Evolutionary conservation across 1,140 invertebrate genomes (phyloP).

Genomic region (Bathynomus jamesi): DNA sequence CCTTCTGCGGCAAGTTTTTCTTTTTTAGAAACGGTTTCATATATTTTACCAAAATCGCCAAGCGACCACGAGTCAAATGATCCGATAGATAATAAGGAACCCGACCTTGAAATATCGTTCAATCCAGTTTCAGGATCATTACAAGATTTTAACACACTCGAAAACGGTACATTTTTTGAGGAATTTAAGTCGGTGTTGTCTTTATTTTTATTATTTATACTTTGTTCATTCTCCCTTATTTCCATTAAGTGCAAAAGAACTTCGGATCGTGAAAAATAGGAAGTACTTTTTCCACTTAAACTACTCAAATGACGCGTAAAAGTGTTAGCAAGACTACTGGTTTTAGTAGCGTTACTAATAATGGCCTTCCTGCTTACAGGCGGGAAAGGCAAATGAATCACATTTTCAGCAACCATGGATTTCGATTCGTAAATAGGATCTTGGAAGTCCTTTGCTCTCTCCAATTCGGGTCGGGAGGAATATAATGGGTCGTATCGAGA

Average conservation of each 20-base stretch:
- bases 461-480: background rate
- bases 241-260: background rate
- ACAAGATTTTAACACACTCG: no score
- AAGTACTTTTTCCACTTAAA: background rate
- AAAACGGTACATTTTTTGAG: constrained; percentile 7
- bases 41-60: constrained; percentile 36
- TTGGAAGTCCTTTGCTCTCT: background rate
- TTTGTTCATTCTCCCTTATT: constrained; percentile 5
- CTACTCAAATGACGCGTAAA: background rate
- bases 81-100: constrained; percentile 11
- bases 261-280: background rate
- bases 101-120: no score
- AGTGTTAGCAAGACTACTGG: no score
- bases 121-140: background rate
- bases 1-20: constrained; percentile 18
- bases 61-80: constrained; percentile 31
- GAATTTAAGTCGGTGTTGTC: background rate
- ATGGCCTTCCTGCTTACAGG: background rate
- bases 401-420: background rate
- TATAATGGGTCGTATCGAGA: constrained; percentile 14
- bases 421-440: background rate
- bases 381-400: background rate
- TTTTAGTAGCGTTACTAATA: background rate
- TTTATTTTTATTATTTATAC: constrained; percentile 13
- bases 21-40: constrained; percentile 30